Evolutionary conservation across 1,140 invertebrate species (phyloP), one percentile per base, ranked within the genome.

Genomic region (Parapsyche elsis): DNA sequence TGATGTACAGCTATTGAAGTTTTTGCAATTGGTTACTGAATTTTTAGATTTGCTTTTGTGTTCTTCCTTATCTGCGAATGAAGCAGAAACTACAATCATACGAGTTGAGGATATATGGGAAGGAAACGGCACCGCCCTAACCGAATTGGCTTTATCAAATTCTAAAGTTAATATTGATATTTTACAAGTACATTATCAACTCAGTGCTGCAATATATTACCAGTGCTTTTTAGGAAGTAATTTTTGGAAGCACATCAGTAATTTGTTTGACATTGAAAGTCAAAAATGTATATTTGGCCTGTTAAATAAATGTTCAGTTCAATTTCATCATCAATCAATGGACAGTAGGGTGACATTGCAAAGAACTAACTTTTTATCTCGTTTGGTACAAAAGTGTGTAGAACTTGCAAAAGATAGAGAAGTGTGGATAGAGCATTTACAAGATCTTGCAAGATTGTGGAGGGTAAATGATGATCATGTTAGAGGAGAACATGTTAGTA

Each of bases 31-130:
- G 14, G 92, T 91, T 67, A 90, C 92, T 21, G 88, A 90, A 26
- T 95, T 97, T 86, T 88, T 98, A 30, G 91, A 95, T 82, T 90
- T 92, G 53, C 96, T 97, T 84, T 88, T 95, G 82, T 91, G 94
- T 84, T 93, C 93, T 85, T 87, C 88, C 10, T 84, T 84, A 83
- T 86, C 83, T 9, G 86, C 87, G 16, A 84, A 85, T 61, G 87
- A 88, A 79, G 87, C 87, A 61, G 85, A 88, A 30, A 90, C 90
- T 85, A 84, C 86, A 2, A 84, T 86, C 49, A 85, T 94, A 45
- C 89, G 90, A 76, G 94, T 90, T 84, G 93, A 94, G 85, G 91
- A 94, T 84, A 88, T 94, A 14, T 93, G 94, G 90, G 92, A 93
- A 79, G 91, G 91, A 71, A 92, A 91, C 46, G 89, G 89, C 10